Percentiles rank a stretch among this genome's conserved stretches.
These are phyloP conservation scores for Brienomyrus longianalis DNA, from an alignment of 2,113 vertebrate genomes.

Conservation along the genomic window DNA sequence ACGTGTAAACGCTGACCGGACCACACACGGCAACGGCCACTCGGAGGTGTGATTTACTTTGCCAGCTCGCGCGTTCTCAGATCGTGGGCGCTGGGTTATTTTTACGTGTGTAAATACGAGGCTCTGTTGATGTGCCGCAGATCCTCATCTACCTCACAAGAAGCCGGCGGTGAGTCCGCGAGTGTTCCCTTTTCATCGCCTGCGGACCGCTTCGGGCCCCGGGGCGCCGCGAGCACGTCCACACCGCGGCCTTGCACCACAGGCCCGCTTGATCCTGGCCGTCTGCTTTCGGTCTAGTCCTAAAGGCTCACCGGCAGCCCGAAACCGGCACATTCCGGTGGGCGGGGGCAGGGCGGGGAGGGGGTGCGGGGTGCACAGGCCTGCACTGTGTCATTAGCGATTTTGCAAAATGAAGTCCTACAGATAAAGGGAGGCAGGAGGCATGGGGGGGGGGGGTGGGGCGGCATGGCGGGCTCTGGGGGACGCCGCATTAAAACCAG, in stretches of 20 bases:
- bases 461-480: not conserved
- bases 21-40: constrained; percentile 48
- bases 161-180: not conserved
- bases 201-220: not conserved
- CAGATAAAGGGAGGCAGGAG: constrained; percentile 33
- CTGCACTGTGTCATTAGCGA: constrained; percentile 52
- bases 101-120: constrained; percentile 9
- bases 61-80: constrained; percentile 34
- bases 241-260: not conserved
- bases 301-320: not conserved
- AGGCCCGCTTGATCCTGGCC: not conserved
- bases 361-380: constrained; percentile 31
- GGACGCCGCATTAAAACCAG: constrained; percentile 11
- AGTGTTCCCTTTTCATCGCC: not conserved
- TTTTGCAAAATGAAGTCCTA: constrained; percentile 47
- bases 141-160: not conserved
- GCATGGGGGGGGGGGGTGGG: not conserved
- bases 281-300: not conserved
- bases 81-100: constrained; percentile 18
- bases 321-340: constrained; percentile 20
- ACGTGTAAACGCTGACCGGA: constrained; percentile 51
- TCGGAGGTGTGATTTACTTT: constrained; percentile 46
- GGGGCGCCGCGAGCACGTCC: not conserved
- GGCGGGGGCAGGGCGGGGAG: not conserved
- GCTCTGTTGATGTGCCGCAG: not conserved